Percentiles rank a stretch among this genome's conserved stretches.
phyloP scores from a whole-genome alignment of 2,113 vertebrate species.

The Verasper variegatus region DNA sequence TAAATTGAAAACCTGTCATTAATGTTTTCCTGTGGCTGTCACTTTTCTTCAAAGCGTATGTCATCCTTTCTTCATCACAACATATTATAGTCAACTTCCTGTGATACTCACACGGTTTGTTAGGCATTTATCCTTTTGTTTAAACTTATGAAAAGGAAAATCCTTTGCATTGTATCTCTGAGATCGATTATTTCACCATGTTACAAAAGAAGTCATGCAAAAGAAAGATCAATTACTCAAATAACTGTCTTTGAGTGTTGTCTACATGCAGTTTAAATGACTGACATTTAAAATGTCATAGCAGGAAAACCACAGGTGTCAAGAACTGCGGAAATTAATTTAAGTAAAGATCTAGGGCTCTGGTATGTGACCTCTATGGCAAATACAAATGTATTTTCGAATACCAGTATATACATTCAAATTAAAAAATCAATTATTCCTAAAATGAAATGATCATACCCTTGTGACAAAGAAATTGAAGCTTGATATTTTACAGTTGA shows the following conservation, averaged over 20 bases:
- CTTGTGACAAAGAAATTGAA: too few species aligned
- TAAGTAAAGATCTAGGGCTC: too few species aligned
- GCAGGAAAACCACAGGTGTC: too few species aligned
- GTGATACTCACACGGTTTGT: background rate
- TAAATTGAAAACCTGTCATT: slow-evolving; percentile 7
- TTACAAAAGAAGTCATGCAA: background rate
- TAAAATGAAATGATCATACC: too few species aligned
- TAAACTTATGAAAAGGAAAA: background rate
- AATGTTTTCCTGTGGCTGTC: background rate
- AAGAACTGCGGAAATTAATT: too few species aligned
- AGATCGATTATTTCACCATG: slow-evolving; percentile 5
- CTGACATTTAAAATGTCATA: too few species aligned
- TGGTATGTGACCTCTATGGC: too few species aligned
- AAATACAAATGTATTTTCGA: too few species aligned
- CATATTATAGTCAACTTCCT: slow-evolving; percentile 1
- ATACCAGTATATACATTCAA: too few species aligned
- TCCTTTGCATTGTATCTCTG: background rate
- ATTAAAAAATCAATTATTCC: too few species aligned
- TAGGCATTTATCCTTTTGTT: background rate
- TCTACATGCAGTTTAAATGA: too few species aligned
- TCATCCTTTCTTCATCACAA: slow-evolving; percentile 3
- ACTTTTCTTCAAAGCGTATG: background rate
- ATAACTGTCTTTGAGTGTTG: background rate
- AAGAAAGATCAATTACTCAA: background rate
- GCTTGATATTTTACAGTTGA: too few species aligned